phyloP scores from a whole-genome alignment of 2,797 vertebrate species.

The Premnoplex brunnescens region DNA sequence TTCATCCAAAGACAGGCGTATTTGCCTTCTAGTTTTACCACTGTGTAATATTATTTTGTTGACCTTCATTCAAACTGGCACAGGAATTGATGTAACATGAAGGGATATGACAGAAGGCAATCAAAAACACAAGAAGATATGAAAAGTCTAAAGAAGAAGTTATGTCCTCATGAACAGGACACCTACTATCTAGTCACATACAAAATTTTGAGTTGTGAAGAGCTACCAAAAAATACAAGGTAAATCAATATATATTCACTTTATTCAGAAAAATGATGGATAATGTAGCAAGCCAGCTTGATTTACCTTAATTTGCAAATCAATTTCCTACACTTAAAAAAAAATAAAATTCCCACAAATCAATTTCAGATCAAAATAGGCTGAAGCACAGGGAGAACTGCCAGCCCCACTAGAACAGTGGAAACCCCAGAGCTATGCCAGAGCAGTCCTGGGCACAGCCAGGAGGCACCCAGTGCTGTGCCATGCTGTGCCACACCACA shows the following conservation, averaged over 20 bases:
- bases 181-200: not conserved
- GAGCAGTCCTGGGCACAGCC: not conserved
- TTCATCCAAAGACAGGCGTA: slow-evolving; percentile 17
- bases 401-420: not conserved
- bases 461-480: not conserved
- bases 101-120: slow-evolving; percentile 23
- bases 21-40: slow-evolving; percentile 47
- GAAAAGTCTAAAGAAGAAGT: not conserved
- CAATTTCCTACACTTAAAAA: slow-evolving; percentile 42
- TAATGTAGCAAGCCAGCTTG: slow-evolving; percentile 43
- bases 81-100: slow-evolving; percentile 18
- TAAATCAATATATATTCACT: slow-evolving; percentile 29
- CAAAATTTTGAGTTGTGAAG: not conserved
- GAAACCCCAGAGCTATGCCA: not conserved
- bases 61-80: slow-evolving; percentile 3
- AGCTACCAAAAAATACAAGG: slow-evolving; percentile 1
- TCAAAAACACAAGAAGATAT: slow-evolving; percentile 8
- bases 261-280: slow-evolving; percentile 55
- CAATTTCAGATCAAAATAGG: slow-evolving; percentile 55
- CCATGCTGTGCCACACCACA: rapidly evolving
- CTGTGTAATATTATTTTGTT: not conserved
- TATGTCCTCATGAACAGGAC: not conserved
- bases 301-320: slow-evolving; percentile 74
- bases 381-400: not conserved
- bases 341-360: not conserved